These are phyloP conservation scores for Mastomys natalensis DNA, from an alignment of 2,113 vertebrate species.

Conservation along the genomic window DNA sequence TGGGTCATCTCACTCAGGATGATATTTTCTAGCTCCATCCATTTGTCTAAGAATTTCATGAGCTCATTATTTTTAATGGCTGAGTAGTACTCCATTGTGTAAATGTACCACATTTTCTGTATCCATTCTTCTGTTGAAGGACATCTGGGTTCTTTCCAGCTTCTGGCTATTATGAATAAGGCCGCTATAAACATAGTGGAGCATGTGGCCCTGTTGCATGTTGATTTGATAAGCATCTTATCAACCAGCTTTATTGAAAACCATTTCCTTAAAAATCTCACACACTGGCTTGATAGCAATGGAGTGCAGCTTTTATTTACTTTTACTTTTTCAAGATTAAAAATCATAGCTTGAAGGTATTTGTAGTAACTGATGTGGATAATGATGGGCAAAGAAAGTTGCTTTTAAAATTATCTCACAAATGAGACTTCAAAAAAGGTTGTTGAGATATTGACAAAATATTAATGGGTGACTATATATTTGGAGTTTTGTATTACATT, in stretches of 20 bases:
- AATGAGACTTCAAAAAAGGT: neutral
- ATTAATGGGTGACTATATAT: neutral
- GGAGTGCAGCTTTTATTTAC: neutral
- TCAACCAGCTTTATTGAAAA: neutral
- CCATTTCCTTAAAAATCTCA: neutral
- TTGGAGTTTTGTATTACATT: neutral
- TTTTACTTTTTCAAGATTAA: neutral
- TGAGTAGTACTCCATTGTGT: too few species aligned
- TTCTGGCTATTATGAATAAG: too few species aligned
- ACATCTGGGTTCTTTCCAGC: too few species aligned
- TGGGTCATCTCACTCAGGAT: too few species aligned
- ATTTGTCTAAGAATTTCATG: too few species aligned
- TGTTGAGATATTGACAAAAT: slow-evolving; percentile 1
- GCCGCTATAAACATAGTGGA: too few species aligned
- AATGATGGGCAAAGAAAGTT: neutral
- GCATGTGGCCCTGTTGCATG: too few species aligned
- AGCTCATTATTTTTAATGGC: too few species aligned
- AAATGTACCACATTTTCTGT: too few species aligned
- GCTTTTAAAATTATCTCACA: slow-evolving; percentile 23
- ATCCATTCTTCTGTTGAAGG: too few species aligned
- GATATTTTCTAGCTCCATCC: too few species aligned
- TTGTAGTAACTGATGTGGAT: neutral
- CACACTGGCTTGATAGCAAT: neutral
- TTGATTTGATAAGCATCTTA: neutral
- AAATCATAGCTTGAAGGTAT: neutral